phyloP scores from a whole-genome alignment of 2,113 vertebrate species.

The Anguilla japonica region DNA sequence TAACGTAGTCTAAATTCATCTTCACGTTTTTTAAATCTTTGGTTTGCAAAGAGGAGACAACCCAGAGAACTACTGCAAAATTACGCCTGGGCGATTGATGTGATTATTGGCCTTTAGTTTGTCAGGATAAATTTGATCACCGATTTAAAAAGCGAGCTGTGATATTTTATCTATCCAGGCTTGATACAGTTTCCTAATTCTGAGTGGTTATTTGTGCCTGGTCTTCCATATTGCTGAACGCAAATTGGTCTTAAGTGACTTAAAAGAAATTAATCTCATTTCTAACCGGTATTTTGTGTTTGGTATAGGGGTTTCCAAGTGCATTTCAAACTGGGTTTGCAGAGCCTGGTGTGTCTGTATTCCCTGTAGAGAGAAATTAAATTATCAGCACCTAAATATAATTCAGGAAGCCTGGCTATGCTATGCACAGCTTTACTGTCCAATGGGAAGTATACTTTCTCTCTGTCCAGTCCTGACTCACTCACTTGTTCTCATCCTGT shows the following conservation, averaged over 20 bases:
- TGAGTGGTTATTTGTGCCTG: background rate
- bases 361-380: too few relatives aligned
- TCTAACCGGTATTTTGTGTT: too few relatives aligned
- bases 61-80: background rate
- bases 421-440: too few relatives aligned
- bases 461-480: too few relatives aligned
- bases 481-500: background rate
- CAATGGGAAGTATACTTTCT: too few relatives aligned
- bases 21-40: background rate
- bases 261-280: too few relatives aligned
- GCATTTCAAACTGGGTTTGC: background rate
- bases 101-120: background rate
- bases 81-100: background rate
- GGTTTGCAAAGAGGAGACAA: background rate
- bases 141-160: background rate
- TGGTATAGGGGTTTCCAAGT: background rate
- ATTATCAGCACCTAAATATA: too few relatives aligned
- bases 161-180: background rate
- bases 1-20: too few relatives aligned
- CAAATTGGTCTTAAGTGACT: background rate
- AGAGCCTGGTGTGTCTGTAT: slow-evolving; percentile 4
- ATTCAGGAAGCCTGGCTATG: too few relatives aligned
- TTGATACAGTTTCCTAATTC: background rate
- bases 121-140: background rate
- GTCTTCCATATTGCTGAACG: background rate